phyloP scores from a whole-genome alignment of 2,113 vertebrate genomes.

The Danionella cerebrum region DNA sequence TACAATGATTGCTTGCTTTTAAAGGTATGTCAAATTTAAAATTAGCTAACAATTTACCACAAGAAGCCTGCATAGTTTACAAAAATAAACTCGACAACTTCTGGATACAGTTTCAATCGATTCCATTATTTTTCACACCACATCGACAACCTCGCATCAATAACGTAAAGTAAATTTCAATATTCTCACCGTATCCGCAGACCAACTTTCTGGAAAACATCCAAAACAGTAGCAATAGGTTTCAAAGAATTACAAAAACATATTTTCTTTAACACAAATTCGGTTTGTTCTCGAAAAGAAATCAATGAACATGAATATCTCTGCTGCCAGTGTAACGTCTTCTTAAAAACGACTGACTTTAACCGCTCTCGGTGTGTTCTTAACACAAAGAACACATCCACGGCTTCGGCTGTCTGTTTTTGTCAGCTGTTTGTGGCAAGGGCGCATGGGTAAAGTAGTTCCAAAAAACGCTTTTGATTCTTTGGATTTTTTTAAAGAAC shows the following conservation, averaged over 20 bases:
- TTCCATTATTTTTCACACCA: no score
- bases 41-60: no score
- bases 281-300: background rate
- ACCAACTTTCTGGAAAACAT: constrained; percentile 1
- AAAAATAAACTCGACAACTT: no score
- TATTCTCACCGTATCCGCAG: constrained; percentile 27
- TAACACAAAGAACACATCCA: constrained; percentile 48
- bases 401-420: constrained; percentile 42
- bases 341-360: background rate
- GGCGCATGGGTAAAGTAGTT: constrained; percentile 54
- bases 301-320: background rate
- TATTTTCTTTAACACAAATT: background rate
- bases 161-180: no score
- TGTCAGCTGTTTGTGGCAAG: constrained; percentile 15
- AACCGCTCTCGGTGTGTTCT: background rate
- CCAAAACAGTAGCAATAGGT: background rate
- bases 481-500: no score
- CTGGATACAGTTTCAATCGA: no score
- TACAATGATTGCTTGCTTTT: no score
- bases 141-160: no score
- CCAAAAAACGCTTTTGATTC: no score
- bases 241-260: background rate
- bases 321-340: background rate
- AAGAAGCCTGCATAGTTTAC: no score
- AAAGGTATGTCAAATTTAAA: no score